phyloP scores from a whole-genome alignment of 2,888 invertebrate genomes.

The Troglohyphantes excavatus region DNA sequence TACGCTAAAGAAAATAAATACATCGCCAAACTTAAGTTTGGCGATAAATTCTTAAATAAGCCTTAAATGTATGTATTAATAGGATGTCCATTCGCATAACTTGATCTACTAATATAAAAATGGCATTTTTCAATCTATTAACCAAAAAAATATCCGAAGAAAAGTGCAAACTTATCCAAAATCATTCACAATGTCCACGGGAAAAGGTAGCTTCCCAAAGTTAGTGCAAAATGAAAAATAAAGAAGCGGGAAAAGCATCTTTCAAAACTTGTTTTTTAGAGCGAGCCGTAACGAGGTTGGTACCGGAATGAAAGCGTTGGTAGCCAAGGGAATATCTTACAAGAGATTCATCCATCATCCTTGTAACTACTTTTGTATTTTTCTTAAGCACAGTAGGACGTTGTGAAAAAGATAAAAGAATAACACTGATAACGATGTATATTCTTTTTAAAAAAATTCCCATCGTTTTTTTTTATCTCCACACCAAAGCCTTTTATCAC shows the following conservation, averaged over 20 bases:
- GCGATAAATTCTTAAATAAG: no score
- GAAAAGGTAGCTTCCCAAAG: conserved; percentile 1
- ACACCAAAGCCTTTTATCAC: background rate
- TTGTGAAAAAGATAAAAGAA: conserved; percentile 30
- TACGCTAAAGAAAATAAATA: no score
- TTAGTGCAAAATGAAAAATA: conserved; percentile 38
- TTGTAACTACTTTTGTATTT: conserved; percentile 74
- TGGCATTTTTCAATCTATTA: no score
- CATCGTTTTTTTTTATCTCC: background rate
- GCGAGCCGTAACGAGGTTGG: conserved; percentile 20
- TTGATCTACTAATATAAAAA: no score
- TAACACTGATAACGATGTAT: conserved; percentile 41
- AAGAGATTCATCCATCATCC: conserved; percentile 64
- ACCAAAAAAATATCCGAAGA: no score
- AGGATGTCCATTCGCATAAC: no score
- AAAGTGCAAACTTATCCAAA: background rate
- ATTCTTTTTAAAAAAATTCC: background rate
- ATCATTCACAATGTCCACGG: conserved; percentile 3
- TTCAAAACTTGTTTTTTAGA: conserved; percentile 30
- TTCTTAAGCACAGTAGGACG: conserved; percentile 31
- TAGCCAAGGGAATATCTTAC: conserved; percentile 55
- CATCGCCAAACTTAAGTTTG: no score
- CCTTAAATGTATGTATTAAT: no score
- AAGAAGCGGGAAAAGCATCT: conserved; percentile 39
- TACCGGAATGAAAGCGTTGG: conserved; percentile 24